Base-by-base conservation (phyloP, 2,888 invertebrate genomes). In the Microctonus hyperodae region DNA sequence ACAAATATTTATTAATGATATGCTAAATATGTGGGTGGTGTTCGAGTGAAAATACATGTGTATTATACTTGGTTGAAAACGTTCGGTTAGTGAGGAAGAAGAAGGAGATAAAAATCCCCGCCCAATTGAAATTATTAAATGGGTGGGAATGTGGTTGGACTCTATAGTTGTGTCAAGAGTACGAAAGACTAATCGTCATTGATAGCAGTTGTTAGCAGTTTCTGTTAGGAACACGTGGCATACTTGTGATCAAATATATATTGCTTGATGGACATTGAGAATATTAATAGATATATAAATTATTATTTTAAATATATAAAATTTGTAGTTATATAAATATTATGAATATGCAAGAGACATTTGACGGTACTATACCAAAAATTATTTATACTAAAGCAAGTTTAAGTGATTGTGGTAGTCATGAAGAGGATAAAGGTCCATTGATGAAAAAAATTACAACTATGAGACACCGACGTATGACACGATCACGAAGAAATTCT, bases 381-480 rank as follows among this genome's bases (percentile, higher is more conserved):
- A 83, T 83, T 61, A 76, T 83, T 35, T 83, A 78, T 65, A 79
- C 83, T 0, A 75, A 77, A 60, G 76, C 80, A 51, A 78, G 76
- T 69, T 76, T 76, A 60, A 74, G 74, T 65, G 79, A 80, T 20
- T 71, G 67, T 22, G 68, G 64, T 1, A 57, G 48, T 61, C 69
- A 69, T 60, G 70, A 73, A 5, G 72, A 72, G 7, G 72, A 71
- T 10, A 70, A 50, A 7, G 51, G 53, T 23, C 11, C 44, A 10
- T 67, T 69, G 56, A 70, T 69, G 2, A 67, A 68, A 13, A 65
- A 51, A n/a, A 73, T 75, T 16, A 56, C 72, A 3, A 65, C 65
- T n/a, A n/a, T n/a, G n/a, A 68, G 69, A 16, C 69, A 67, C 11
- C 69, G 70, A 23, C 67, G 74, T 64, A 64, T 69, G 16, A 65